Evolutionary conservation across 2,888 invertebrate genomes (phyloP), one percentile per base, ranked within the genome.

Genomic region (Notocelia uddmanniana): DNA sequence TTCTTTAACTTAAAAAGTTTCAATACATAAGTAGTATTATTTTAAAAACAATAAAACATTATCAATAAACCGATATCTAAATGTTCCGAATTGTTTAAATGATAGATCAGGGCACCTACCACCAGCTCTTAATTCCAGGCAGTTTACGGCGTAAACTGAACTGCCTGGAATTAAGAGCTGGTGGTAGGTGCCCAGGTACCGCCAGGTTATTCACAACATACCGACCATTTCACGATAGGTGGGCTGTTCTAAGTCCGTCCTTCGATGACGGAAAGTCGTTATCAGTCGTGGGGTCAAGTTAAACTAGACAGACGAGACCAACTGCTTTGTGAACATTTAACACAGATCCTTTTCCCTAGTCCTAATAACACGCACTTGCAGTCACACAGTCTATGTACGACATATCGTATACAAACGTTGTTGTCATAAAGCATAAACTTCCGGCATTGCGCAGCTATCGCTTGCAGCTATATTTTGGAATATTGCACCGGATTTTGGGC

Each of bases 391-490:
- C 50, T 59, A 52, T 57, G 58, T 64, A 18, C 54, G 60, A 52
- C 68, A 63, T 54, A 62, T 52, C 73, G 76, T 75, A 71, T 74
- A 75, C 77, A 75, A 83, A 78, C 85, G 85, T 83, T 74, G 78
- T 75, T 66, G 78, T 81, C 78, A 83, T 85, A 86, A 85, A 85
- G 78, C 79, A 86, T 80, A 81, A 81, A 85, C 83, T 82, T 83
- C 84, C 83, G 80, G 84, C 79, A 82, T 79, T 78, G 79, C 81
- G 79, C 76, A 79, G 79, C 80, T 77, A 83, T 79, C 80, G 79
- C 82, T 81, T 76, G 78, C 79, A 77, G 75, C 77, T 63, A 80
- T 77, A 82, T 83, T 84, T 81, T 81, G 77, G 81, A 81, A 80
- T 82, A 84, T 81, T 80, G 81, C 79, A 74, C 76, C 74, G 81